Evolutionary conservation across 37 sponge, comb jelly and placozoan species (phyloP).

Genomic region (Petrosia ficiformis): DNA sequence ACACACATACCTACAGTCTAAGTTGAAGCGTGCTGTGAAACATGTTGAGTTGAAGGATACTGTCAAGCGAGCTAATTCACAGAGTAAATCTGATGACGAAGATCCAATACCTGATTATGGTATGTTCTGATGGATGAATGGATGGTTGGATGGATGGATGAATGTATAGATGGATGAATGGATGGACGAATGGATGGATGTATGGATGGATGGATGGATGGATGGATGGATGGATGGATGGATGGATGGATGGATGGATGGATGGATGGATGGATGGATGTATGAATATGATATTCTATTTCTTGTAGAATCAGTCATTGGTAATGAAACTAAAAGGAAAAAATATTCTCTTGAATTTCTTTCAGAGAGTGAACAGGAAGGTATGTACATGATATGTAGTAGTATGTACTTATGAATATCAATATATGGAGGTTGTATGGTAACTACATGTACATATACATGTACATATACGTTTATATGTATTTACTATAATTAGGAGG

Average conservation of each 20-base stretch:
- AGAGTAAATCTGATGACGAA: neutral
- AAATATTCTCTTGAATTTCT: neutral
- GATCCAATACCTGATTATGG: no score
- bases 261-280: no score
- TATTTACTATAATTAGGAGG: neutral
- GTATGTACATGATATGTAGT: neutral
- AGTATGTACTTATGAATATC: neutral
- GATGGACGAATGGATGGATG: no score
- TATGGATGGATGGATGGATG: no score
- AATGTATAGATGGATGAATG: no score
- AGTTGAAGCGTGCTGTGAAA: neutral
- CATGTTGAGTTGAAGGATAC: neutral
- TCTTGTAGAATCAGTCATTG: neutral
- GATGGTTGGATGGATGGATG: no score
- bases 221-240: no score
- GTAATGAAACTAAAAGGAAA: neutral
- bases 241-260: no score
- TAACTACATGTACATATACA: neutral
- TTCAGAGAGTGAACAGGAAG: neutral
- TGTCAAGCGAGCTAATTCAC: neutral
- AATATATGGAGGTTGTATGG: neutral
- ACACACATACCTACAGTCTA: no score
- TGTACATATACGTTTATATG: neutral
- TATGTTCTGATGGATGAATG: no score
- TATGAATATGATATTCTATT: no score